These are phyloP conservation scores for Scaptomyza tumidula DNA, from an alignment of 2,888 invertebrate genomes.

Conservation along the genomic window DNA sequence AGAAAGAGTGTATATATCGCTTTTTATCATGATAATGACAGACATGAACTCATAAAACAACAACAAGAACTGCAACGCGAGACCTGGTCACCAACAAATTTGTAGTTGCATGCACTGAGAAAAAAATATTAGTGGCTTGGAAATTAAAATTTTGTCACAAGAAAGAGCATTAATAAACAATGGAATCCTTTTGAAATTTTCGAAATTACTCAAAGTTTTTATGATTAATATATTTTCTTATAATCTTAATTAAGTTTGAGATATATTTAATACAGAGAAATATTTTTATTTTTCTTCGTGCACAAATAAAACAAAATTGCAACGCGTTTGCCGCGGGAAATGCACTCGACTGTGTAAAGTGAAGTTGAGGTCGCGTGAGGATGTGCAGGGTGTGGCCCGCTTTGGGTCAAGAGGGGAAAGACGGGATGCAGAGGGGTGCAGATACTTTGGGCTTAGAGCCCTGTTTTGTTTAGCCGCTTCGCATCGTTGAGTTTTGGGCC, in stretches of 20 bases:
- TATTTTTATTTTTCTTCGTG: background rate
- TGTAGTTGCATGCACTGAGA: conserved; percentile 29
- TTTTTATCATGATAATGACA: conserved; percentile 74
- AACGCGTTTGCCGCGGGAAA: conserved; percentile 43
- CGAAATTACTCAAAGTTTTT: no score
- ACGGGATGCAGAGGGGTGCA: background rate
- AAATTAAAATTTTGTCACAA: background rate
- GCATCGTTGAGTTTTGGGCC: conserved; percentile 49
- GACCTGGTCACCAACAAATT: conserved; percentile 29
- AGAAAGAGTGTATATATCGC: conserved; percentile 15
- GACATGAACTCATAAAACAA: conserved; percentile 34
- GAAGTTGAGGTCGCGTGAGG: conserved; percentile 59
- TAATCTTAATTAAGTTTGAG: no score
- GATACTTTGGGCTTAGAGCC: background rate
- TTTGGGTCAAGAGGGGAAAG: background rate
- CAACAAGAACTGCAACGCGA: conserved; percentile 13
- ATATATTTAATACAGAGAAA: no score
- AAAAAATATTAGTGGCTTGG: background rate
- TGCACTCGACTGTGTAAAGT: conserved; percentile 75
- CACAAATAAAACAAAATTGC: conserved; percentile 56
- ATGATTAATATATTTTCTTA: no score
- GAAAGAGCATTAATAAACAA: no score
- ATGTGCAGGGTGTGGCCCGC: conserved; percentile 48
- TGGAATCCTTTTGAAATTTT: no score
- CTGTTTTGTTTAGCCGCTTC: conserved; percentile 21